phyloP scores from a whole-genome alignment of 1,140 invertebrate species.

The Meloidogyne hapla region DNA sequence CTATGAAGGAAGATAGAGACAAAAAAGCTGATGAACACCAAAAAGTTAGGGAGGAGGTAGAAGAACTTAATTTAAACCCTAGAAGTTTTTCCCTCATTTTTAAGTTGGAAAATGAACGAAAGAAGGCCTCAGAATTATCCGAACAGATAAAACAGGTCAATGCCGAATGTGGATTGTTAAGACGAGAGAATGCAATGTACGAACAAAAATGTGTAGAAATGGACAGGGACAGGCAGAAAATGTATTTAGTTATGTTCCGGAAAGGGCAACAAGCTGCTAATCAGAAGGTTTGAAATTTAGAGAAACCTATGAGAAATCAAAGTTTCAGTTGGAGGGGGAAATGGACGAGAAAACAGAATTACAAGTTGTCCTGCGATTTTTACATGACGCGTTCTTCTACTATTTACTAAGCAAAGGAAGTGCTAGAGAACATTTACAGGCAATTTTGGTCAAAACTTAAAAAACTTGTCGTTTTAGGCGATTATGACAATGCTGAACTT shows the following conservation, averaged over 20 bases:
- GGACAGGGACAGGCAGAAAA: constrained; percentile 58
- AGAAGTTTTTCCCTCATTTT: neutral
- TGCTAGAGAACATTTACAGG: constrained; percentile 59
- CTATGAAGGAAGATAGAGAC: neutral
- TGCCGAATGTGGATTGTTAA: constrained; percentile 38
- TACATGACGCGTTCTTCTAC: constrained; percentile 64
- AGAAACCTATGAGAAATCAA: too few relatives aligned
- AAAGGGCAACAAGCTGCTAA: constrained; percentile 62
- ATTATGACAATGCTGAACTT: constrained; percentile 64
- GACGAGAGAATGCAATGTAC: constrained; percentile 55
- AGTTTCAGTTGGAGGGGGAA: constrained; percentile 36
- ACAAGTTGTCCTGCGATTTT: constrained; percentile 52
- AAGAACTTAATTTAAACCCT: too few relatives aligned
- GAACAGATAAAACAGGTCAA: constrained; percentile 19
- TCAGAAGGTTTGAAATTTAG: constrained; percentile 9
- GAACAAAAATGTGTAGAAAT: constrained; percentile 60
- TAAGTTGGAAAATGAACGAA: neutral
- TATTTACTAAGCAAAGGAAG: constrained; percentile 59
- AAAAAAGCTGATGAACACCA: constrained; percentile 4
- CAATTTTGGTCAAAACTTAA: too few relatives aligned
- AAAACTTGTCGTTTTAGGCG: constrained; percentile 48
- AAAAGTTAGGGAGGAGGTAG: constrained; percentile 17
- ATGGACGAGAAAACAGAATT: constrained; percentile 62
- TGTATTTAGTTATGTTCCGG: constrained; percentile 63
- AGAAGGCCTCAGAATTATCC: constrained; percentile 17